These are phyloP conservation scores for Diogma glabrata DNA, from an alignment of 2,888 invertebrate genomes.

Conservation along the genomic window DNA sequence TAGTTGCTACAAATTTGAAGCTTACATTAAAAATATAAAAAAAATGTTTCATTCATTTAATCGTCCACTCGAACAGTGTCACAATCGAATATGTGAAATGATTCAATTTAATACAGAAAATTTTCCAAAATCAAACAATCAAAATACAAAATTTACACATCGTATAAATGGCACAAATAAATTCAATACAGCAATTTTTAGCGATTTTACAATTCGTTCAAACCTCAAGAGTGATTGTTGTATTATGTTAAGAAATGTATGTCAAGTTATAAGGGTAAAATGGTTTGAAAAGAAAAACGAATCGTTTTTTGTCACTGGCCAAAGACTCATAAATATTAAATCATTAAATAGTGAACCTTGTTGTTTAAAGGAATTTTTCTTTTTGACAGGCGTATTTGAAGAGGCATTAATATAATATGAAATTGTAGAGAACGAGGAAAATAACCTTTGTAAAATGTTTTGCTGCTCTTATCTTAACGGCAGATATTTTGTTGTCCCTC, in stretches of 20 bases:
- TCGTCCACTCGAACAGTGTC: neutral
- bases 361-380: neutral
- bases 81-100: neutral
- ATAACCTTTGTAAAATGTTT: too few relatives aligned
- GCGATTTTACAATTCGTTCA: too few relatives aligned
- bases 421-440: neutral
- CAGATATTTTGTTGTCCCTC: neutral
- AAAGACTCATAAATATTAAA: neutral
- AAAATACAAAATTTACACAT: too few relatives aligned
- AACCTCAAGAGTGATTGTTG: neutral
- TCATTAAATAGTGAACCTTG: neutral
- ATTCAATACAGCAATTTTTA: neutral
- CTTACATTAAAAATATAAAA: neutral
- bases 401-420: neutral
- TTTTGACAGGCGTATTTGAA: neutral
- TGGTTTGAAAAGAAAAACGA: too few relatives aligned
- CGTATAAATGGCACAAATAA: too few relatives aligned
- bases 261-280: neutral
- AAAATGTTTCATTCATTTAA: conserved; percentile 1
- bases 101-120: neutral
- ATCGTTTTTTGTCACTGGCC: neutral
- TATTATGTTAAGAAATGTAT: neutral
- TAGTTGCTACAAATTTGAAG: neutral
- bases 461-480: neutral
- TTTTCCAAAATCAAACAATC: neutral